Evolutionary conservation across 1,140 invertebrate genomes (phyloP).

Genomic region (Plutomurus gul): DNA sequence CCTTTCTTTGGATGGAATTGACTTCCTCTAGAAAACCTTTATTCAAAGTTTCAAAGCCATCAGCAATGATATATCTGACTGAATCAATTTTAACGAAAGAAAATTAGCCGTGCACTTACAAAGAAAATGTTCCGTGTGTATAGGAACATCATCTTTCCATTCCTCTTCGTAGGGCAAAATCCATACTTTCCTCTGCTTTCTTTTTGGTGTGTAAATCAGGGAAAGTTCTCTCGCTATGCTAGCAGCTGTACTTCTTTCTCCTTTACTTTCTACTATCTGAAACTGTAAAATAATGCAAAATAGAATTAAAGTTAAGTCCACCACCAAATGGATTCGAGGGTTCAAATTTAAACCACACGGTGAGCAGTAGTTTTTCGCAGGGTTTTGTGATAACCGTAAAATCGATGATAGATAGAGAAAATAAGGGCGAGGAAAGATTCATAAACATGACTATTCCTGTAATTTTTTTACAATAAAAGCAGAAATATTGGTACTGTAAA

Average conservation of each 20-base stretch:
- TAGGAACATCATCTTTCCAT: slow-evolving; percentile 53
- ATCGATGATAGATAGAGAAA: too few species aligned
- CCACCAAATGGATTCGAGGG: too few species aligned
- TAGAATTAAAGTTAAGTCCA: not conserved
- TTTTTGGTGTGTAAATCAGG: slow-evolving; percentile 45
- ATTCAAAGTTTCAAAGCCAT: slow-evolving; percentile 46
- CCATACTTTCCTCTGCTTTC: slow-evolving; percentile 52
- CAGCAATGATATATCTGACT: not conserved
- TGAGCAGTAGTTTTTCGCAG: too few species aligned
- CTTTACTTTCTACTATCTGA: slow-evolving; percentile 48
- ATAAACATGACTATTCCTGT: too few species aligned
- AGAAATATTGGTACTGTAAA: not conserved
- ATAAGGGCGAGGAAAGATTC: too few species aligned
- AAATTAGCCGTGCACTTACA: slow-evolving; percentile 39
- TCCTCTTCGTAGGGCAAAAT: slow-evolving; percentile 54
- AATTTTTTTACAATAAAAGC: not conserved
- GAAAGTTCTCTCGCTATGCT: slow-evolving; percentile 50
- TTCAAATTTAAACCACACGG: too few species aligned
- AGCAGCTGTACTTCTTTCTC: slow-evolving; percentile 34
- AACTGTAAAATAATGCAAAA: slow-evolving; percentile 19
- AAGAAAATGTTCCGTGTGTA: slow-evolving; percentile 53
- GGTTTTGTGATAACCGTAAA: too few species aligned
- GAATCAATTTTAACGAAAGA: not conserved
- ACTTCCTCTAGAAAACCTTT: slow-evolving; percentile 81
- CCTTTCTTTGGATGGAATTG: slow-evolving; percentile 75